Evolutionary conservation across 2,888 invertebrate genomes (phyloP), one percentile per base, ranked within the genome.

Genomic region (Orthosia gracilis): DNA sequence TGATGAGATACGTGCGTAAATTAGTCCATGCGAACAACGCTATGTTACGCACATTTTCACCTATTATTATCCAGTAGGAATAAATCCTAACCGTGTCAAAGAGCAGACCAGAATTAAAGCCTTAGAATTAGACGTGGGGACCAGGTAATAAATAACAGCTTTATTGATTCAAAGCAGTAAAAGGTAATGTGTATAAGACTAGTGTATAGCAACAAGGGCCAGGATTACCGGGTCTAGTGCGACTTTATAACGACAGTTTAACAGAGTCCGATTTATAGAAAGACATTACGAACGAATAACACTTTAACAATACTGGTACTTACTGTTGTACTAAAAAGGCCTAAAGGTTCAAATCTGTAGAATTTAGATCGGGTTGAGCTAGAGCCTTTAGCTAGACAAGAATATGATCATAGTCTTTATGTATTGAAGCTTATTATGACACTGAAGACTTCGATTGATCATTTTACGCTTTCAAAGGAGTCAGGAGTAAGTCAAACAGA

Each of bases 91-190:
- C 26, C 13, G 40, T 74, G 74, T 74, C 69, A 74, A 69, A 74
- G 80, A 79, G 65, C 59, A 74, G 49, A 45, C 47, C 40, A 79
- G 57, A 78, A 73, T 66, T 65, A 57, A 73, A 69, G 61, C 59
- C 57, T 45, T 61, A 54, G 62, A 66, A 78, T 57, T 64, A 57
- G 74, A 69, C 57, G 47, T 79, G n/a, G 23, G 15, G 45, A 68
- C 74, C n/a, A 11, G 26, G 57, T 63, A 69, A 65, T 78, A 78
- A 80, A 78, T 58, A 23, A 69, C n/a, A 52, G 62, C 26, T 74
- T 69, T 80, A 80, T 80, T 74, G 80, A 80, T 80, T 57, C 74
- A 49, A 78, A 54, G 61, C 61, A 80, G 80, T 78, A 66, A 78
- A 78, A 69, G 68, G 47, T 73, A 69, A 69, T 66, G 55, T 69